Conservation (phyloP, 2,113 vertebrate genomes). For the Tonatia bakeri region DNA sequence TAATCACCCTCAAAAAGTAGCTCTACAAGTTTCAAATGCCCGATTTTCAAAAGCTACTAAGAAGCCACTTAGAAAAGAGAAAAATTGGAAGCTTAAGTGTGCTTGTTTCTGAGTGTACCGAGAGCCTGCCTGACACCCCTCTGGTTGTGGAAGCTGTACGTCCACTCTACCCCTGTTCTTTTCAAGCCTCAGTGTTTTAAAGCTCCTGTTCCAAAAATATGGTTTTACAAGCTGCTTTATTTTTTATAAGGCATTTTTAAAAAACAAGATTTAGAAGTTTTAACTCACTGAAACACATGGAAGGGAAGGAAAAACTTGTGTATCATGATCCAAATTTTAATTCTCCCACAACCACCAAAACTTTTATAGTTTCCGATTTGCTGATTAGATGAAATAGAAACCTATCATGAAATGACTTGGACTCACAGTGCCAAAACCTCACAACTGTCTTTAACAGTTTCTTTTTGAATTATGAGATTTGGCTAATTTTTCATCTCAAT, state of each 20-base stretch:
- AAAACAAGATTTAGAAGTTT: conserved; percentile 36
- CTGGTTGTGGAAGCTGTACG: not conserved
- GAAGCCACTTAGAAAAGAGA: not conserved
- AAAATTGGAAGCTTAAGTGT: not conserved
- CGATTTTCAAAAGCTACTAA: not conserved
- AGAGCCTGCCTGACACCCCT: not conserved
- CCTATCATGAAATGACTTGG: conserved; percentile 33
- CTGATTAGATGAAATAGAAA: conserved; percentile 62
- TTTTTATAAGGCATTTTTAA: conserved; percentile 36
- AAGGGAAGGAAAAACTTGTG: conserved; percentile 28
- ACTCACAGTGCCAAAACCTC: conserved; percentile 31
- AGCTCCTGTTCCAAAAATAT: conserved; percentile 31
- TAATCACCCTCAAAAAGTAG: not conserved
- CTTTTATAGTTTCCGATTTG: conserved; percentile 59
- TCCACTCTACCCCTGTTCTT: not conserved
- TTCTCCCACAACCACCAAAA: not conserved
- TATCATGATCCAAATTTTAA: conserved; percentile 39
- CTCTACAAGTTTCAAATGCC: not conserved
- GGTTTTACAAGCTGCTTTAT: not conserved
- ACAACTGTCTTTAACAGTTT: conserved; percentile 57
- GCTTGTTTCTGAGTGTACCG: not conserved
- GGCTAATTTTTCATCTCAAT: conserved; percentile 30
- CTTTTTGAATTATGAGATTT: conserved; percentile 47
- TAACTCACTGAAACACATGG: conserved; percentile 58
- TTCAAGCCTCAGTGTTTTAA: conserved; percentile 28